Percentiles rank a stretch among this genome's conserved stretches.
Evolutionary conservation across 2,113 vertebrate species (phyloP).

Genomic region (Columba livia): DNA sequence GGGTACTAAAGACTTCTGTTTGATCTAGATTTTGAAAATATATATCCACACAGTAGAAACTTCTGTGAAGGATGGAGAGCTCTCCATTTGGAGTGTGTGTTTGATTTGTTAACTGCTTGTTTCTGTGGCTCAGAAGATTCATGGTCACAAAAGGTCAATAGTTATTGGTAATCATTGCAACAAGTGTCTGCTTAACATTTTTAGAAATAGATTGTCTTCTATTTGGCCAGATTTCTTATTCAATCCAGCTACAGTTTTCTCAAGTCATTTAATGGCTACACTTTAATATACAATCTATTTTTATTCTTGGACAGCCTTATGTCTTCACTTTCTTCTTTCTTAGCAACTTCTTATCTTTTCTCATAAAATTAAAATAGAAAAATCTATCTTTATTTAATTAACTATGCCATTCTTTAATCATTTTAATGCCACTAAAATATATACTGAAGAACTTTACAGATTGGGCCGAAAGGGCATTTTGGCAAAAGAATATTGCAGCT

Average conservation of each 20-base stretch:
- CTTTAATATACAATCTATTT: not conserved
- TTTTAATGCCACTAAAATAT: not conserved
- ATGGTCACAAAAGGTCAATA: not conserved
- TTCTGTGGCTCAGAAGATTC: constrained; percentile 17
- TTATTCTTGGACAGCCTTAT: not conserved
- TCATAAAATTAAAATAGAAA: not conserved
- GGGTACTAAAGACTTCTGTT: not conserved
- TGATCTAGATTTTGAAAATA: constrained; percentile 2
- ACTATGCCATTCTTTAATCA: not conserved
- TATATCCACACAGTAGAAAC: not conserved
- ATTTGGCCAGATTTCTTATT: not conserved
- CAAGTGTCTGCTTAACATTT: not conserved
- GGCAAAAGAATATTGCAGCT: constrained; percentile 19
- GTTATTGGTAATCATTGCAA: not conserved
- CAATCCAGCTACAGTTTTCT: not conserved
- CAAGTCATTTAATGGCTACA: not conserved
- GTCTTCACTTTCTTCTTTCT: not conserved
- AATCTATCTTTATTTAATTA: not conserved
- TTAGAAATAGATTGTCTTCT: not conserved
- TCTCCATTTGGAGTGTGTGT: not conserved
- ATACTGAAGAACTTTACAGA: not conserved
- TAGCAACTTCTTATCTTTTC: not conserved
- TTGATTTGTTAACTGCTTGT: constrained; percentile 24
- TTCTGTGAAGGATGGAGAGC: not conserved
- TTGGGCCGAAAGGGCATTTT: constrained; percentile 12